phyloP scores from a whole-genome alignment of 2,113 vertebrate genomes.

The Donacobius atricapilla region DNA sequence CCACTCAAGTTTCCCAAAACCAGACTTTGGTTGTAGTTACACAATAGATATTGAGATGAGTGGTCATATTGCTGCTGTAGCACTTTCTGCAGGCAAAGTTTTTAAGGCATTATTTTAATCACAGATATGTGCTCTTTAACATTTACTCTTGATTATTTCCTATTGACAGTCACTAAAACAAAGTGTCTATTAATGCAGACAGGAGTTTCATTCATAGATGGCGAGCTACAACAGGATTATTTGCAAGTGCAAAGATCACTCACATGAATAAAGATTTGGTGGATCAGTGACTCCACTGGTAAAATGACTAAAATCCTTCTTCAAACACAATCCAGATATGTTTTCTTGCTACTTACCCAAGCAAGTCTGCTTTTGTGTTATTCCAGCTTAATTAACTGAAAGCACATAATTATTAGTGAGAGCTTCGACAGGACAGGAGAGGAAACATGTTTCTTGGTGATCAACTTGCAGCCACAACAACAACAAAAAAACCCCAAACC shows the following conservation, averaged over 20 bases:
- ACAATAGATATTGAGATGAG: background rate
- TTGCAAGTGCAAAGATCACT: conserved; percentile 59
- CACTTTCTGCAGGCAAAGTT: background rate
- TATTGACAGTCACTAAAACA: background rate
- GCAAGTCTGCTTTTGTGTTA: conserved; percentile 3
- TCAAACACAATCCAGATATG: background rate
- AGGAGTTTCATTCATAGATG: conserved; percentile 2
- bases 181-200: background rate
- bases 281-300: background rate
- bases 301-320: conserved; percentile 25
- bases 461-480: conserved; percentile 37
- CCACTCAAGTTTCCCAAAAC: background rate
- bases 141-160: background rate
- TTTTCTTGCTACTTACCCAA: background rate
- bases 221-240: conserved; percentile 33
- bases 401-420: conserved; percentile 34
- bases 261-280: conserved; percentile 60
- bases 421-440: background rate
- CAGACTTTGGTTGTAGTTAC: background rate
- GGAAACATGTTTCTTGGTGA: conserved; percentile 21
- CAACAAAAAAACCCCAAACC: background rate
- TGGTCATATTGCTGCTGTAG: background rate
- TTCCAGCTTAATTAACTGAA: conserved; percentile 45
- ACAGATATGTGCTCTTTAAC: background rate
- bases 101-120: background rate